phyloP scores from a whole-genome alignment of 2,113 vertebrate genomes.

The Stegastes partitus region DNA sequence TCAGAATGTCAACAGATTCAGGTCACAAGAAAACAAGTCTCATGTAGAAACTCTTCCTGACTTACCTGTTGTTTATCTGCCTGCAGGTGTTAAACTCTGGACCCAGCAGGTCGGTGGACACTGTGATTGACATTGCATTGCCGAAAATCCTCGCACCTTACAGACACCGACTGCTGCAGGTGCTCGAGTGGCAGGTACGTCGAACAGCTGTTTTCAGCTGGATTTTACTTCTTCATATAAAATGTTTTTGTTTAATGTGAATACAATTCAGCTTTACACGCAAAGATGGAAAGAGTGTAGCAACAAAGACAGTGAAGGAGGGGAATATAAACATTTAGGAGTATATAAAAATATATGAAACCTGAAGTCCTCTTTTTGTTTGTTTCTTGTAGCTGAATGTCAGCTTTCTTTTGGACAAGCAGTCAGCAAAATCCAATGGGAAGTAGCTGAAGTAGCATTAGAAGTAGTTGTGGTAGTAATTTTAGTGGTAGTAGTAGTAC shows the following conservation, averaged over 20 bases:
- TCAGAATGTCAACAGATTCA: too few species aligned
- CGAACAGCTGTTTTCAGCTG: not conserved
- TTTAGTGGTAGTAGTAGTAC: too few species aligned
- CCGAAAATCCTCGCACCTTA: slow-evolving; percentile 89
- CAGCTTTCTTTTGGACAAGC: slow-evolving; percentile 90
- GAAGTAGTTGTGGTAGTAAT: not conserved
- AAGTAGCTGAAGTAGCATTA: too few species aligned
- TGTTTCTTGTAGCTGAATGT: slow-evolving; percentile 86
- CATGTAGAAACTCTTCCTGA: too few species aligned
- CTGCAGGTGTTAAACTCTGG: slow-evolving; percentile 92
- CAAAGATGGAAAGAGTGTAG: too few species aligned
- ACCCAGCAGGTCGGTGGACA: slow-evolving; percentile 88
- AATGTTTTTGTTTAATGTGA: not conserved
- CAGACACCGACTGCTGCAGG: slow-evolving; percentile 87
- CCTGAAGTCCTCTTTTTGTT: not conserved
- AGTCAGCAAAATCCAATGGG: too few species aligned
- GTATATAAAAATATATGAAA: not conserved
- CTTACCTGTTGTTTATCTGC: slow-evolving; percentile 16
- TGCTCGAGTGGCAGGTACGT: slow-evolving; percentile 89
- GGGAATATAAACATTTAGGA: not conserved
- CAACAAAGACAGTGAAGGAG: not conserved
- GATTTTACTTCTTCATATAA: not conserved
- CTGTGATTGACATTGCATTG: slow-evolving; percentile 86
- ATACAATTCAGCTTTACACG: too few species aligned
- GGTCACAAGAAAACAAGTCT: too few species aligned